Evolutionary conservation across 2,797 vertebrate genomes (phyloP).

Genomic region (Melanotaenia parkinsoni): DNA sequence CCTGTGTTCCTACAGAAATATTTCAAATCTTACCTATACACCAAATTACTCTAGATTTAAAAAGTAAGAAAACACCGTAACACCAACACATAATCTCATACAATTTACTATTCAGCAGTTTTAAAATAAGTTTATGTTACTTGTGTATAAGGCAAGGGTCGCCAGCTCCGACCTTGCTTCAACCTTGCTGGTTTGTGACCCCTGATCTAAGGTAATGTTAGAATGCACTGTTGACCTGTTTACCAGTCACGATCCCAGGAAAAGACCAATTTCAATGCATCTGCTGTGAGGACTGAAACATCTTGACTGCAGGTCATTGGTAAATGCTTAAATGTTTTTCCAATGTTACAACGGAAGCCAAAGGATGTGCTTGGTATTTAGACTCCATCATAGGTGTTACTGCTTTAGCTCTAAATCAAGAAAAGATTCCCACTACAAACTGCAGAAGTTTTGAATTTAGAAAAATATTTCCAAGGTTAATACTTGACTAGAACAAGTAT

Average conservation of each 20-base stretch:
- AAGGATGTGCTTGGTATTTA: not conserved
- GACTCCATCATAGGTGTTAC: not conserved
- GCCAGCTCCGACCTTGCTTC: too few species aligned
- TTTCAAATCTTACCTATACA: not conserved
- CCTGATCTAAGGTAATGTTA: not conserved
- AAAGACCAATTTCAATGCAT: not conserved
- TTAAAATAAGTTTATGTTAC: slow-evolving; percentile 1
- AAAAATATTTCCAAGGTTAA: not conserved
- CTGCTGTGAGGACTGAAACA: not conserved
- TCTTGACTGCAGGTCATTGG: not conserved
- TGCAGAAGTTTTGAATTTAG: not conserved
- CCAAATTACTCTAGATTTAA: not conserved
- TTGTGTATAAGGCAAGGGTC: not conserved
- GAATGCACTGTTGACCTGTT: not conserved
- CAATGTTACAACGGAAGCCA: not conserved
- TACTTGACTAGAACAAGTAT: not conserved
- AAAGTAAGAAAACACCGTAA: not conserved
- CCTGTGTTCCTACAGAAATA: not conserved
- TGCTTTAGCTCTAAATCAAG: not conserved
- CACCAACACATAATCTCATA: not conserved
- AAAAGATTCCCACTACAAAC: not conserved
- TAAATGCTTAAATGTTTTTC: not conserved
- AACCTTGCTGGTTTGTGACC: not conserved
- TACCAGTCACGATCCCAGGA: not conserved
- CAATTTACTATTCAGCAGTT: not conserved